Evolutionary conservation across 2,888 invertebrate genomes (phyloP).

Genomic region (Agrochola circellaris): DNA sequence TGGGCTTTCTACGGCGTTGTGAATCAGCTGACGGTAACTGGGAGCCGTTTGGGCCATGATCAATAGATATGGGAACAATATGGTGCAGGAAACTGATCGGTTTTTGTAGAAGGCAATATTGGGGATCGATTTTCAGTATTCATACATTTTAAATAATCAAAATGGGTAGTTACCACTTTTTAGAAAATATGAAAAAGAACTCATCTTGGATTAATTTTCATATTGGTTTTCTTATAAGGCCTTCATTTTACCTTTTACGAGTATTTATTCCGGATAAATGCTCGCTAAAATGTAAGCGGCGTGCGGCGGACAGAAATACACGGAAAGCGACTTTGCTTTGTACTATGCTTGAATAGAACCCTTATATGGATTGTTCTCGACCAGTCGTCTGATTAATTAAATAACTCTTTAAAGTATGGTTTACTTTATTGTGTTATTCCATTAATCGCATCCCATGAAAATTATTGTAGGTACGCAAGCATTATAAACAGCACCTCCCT

Average conservation of each 20-base stretch:
- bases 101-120: not conserved
- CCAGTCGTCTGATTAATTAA: not conserved
- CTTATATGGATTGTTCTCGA: too few species aligned
- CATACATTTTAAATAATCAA: not conserved
- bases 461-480: not conserved
- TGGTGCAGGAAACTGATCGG: not conserved
- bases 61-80: slow-evolving; percentile 39
- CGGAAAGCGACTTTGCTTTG: not conserved
- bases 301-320: not conserved
- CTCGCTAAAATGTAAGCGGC: too few species aligned
- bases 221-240: not conserved
- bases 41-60: slow-evolving; percentile 40
- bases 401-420: too few species aligned
- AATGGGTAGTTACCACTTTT: not conserved
- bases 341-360: too few species aligned
- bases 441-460: too few species aligned
- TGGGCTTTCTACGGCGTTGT: slow-evolving; percentile 44
- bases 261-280: not conserved
- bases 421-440: too few species aligned
- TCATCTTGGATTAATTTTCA: not conserved
- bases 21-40: slow-evolving; percentile 52
- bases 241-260: not conserved
- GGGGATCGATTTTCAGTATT: not conserved
- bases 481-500: not conserved
- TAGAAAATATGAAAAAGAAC: too few species aligned